Percentiles rank a stretch among this genome's conserved stretches.
Evolutionary conservation across 2,113 vertebrate genomes (phyloP).

Genomic region (Myanophis thanlyinensis): DNA sequence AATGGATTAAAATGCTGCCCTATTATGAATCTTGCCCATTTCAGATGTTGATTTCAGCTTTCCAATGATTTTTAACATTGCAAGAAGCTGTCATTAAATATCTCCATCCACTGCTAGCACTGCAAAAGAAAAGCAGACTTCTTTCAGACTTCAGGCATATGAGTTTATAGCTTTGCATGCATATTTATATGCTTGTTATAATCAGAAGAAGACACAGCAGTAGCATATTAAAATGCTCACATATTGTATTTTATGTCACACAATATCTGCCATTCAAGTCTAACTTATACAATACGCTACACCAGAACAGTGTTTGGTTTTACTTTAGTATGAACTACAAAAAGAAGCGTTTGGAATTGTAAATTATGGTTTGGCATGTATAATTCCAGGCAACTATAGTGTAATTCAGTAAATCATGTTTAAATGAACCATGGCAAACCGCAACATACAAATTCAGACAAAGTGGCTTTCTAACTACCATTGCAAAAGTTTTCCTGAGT

Average conservation of each 20-base stretch:
- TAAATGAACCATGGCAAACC: not conserved
- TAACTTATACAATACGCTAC: not conserved
- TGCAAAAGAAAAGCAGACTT: not conserved
- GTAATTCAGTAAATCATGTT: not conserved
- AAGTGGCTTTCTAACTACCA: not conserved
- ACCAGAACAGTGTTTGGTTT: not conserved
- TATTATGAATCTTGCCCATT: not conserved
- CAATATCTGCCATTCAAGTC: not conserved
- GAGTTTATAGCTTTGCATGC: not conserved
- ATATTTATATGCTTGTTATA: not conserved
- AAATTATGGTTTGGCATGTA: not conserved
- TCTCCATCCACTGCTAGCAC: not conserved
- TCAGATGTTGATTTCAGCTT: not conserved
- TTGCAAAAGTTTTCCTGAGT: not conserved
- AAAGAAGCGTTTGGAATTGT: not conserved
- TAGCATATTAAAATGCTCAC: not conserved
- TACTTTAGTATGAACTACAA: not conserved
- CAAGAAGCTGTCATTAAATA: not conserved
- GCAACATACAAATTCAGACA: not conserved
- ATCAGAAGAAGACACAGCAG: not conserved
- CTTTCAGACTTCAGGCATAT: not conserved
- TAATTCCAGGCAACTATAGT: not conserved
- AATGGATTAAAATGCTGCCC: not conserved
- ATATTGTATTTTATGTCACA: not conserved
- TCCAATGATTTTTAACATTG: not conserved